phyloP scores from a whole-genome alignment of 1,140 invertebrate species.

The Trichonephila clavata region DNA sequence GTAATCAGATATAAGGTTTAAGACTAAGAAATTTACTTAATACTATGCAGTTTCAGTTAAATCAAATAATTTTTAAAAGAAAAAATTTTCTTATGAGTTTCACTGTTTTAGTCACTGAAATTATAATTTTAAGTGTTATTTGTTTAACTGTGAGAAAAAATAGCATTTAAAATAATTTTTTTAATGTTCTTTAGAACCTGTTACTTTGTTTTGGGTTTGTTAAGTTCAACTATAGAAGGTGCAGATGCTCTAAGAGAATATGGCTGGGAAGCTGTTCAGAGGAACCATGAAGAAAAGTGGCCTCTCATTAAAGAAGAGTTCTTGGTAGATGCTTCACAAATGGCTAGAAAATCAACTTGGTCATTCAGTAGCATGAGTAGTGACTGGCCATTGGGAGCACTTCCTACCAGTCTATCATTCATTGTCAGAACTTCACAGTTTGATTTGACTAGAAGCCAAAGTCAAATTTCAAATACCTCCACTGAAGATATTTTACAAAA shows the following conservation, averaged over 20 bases:
- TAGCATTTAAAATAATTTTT: not conserved
- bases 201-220: slow-evolving; percentile 91
- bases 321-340: not conserved
- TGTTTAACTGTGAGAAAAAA: too few relatives aligned
- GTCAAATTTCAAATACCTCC: slow-evolving; percentile 43
- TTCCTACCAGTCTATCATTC: slow-evolving; percentile 69
- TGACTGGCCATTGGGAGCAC: slow-evolving; percentile 58
- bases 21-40: too few relatives aligned
- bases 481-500: slow-evolving; percentile 59
- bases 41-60: too few relatives aligned
- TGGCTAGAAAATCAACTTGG: slow-evolving; percentile 68
- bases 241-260: slow-evolving; percentile 87
- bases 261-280: slow-evolving; percentile 92
- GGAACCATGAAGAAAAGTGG: slow-evolving; percentile 90
- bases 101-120: too few relatives aligned
- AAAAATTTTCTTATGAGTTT: too few relatives aligned
- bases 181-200: slow-evolving; percentile 84
- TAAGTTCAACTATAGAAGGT: slow-evolving; percentile 90
- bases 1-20: too few relatives aligned
- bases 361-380: slow-evolving; percentile 71
- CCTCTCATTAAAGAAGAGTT: slow-evolving; percentile 87
- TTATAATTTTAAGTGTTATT: too few relatives aligned
- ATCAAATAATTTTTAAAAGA: too few relatives aligned
- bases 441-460: slow-evolving; percentile 42
- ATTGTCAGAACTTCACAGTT: slow-evolving; percentile 26